Evolutionary conservation across 2,888 invertebrate species (phyloP).

Genomic region (Xestobium rufovillosum): DNA sequence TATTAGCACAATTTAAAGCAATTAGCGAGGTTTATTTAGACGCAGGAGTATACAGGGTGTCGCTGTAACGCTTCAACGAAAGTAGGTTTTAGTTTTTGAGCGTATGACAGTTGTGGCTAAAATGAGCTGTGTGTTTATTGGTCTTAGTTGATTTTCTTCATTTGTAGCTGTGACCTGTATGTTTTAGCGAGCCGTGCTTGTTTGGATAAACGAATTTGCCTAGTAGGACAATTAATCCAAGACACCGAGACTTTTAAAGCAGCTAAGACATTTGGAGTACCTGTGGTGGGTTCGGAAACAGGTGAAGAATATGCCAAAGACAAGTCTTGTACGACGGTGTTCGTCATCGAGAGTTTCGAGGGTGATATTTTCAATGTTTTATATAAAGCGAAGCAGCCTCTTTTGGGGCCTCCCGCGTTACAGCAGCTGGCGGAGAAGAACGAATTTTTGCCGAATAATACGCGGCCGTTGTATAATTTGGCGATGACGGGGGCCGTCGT

Average conservation of each 20-base stretch:
- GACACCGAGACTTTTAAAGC: constrained; percentile 49
- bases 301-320: constrained; percentile 55
- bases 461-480: constrained; percentile 78
- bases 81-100: too few species aligned
- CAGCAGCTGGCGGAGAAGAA: constrained; percentile 64
- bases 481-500: constrained; percentile 84
- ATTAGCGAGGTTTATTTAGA: too few species aligned
- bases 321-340: constrained; percentile 55
- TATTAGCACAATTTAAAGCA: too few species aligned
- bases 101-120: too few species aligned
- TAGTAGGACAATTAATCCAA: constrained; percentile 51
- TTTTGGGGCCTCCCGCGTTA: constrained; percentile 75
- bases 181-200: too few species aligned
- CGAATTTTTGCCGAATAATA: constrained; percentile 64
- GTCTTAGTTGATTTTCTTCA: too few species aligned
- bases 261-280: constrained; percentile 56
- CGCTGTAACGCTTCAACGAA: too few species aligned
- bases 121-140: too few species aligned
- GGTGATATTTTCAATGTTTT: constrained; percentile 63
- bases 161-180: too few species aligned
- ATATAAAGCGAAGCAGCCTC: constrained; percentile 56
- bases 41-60: too few species aligned
- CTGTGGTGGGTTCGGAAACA: constrained; percentile 55
- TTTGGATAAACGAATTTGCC: constrained; percentile 53
- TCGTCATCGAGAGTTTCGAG: constrained; percentile 67